Base-by-base conservation (phyloP, 1,140 invertebrate genomes). In the Pararge aegeria region DNA sequence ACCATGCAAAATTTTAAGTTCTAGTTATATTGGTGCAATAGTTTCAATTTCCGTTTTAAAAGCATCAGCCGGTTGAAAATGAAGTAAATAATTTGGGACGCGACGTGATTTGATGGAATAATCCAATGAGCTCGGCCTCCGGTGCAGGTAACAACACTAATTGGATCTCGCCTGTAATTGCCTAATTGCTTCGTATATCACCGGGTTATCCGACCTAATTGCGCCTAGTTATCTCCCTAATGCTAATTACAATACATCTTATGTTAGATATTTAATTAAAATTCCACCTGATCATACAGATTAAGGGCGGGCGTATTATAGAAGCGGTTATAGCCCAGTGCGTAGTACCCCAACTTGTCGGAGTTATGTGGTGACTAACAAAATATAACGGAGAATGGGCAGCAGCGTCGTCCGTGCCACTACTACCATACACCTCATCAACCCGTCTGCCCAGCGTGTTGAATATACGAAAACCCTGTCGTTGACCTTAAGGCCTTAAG, bases 101-200 rank as follows among this genome's bases (percentile, higher is more conserved):
- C 42, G 34, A 51, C 29, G 27, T 46, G 49, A 48, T 56, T 48
- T 53, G 40, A 56, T 57, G 60, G 29, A 21, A 56, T 63, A 59
- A 67, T 54, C 49, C 38, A 54, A 27, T 66, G 1, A 34, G 10
- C 10, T 56, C 44, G 6, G n/a, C 12, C 18, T n/a, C 24, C 49
- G 20, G 40, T 48, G 38, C 29, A 66, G 65, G 62, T 65, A 74
- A 63, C 30, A 56, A 46, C 60, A 21, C 60, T 71, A 76, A 73
- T 73, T 76, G 73, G 66, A 48, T 64, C 44, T 46, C 48, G 48
- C 48, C 27, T 46, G 58, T 63, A 59, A 60, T 66, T 66, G 37
- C 24, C 58, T 69, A 61, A 72, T 70, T 63, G 61, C 61, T 53
- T 61, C 52, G 55, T 68, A 69, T 67, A 74, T 71, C 61, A 65